Evolutionary conservation across 2,113 vertebrate species (phyloP), one percentile per base, ranked within the genome.

Genomic region (Clarias magur): DNA sequence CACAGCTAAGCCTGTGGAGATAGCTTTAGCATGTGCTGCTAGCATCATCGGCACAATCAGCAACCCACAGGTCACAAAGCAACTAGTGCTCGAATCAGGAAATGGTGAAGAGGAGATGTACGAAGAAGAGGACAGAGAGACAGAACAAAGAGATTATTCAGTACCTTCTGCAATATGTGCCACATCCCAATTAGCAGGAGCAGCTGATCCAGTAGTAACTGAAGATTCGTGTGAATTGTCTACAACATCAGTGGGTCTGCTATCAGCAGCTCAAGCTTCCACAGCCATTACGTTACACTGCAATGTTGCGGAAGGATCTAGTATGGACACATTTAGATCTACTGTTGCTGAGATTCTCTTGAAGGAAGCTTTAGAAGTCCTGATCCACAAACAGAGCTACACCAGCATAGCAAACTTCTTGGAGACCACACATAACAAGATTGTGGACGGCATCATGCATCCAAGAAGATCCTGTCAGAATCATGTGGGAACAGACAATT

Each of bases 21-120:
- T 97, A 63, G 97, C 97, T 4, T 91, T 99, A 88, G 96, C 96
- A 23, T 98, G 96, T 91, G 97, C 97, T 12, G 98, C 97, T 85
- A 97, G 94, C 86, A 94, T 99, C 79, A 97, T 99, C 73, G 97
- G 98, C 88, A 99, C 97, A 62, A 97, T 99, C 91, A 97, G 96
- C 85, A 96, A 95, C 84, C 97, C 98, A 4, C 95, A 97, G 88
- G 93, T 97, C 86, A 94, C 96, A 59, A 96, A 98, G 86, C 95
- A 95, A 75, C 92, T 98, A 42, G 88, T 93, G 42, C 25, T 80
- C 72, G 95, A 97, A 70, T 96, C 96, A 27, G 94, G 87, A 78
- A 93, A 93, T 54, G 92, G 91, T 30, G 86, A 0, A 0, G 83
- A 25, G 70, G 88, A 59, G 67, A 78, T 19, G 0, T 90, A 90